phyloP scores from a whole-genome alignment of 2,888 invertebrate genomes.

The Caenorhabditis sp. region DNA sequence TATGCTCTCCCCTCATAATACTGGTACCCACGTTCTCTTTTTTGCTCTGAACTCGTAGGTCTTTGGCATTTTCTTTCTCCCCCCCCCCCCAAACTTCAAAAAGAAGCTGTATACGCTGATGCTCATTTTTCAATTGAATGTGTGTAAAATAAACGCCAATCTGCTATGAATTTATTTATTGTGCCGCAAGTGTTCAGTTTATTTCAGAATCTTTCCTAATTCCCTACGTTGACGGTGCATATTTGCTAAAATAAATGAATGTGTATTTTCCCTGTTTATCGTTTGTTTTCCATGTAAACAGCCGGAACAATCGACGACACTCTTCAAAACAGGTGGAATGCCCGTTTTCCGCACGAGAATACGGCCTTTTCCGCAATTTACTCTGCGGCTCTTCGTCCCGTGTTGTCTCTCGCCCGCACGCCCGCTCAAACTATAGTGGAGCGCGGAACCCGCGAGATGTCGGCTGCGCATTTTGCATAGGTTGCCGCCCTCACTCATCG shows the following conservation, averaged over 20 bases:
- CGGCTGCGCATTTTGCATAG: constrained; percentile 25
- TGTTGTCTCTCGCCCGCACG: constrained; percentile 5
- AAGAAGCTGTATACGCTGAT: constrained; percentile 7
- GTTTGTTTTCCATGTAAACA: no score
- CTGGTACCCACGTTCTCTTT: not conserved
- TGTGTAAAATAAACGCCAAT: constrained; percentile 12
- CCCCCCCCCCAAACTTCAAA: not conserved
- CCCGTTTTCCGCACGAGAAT: not conserved
- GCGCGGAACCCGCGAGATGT: constrained; percentile 43
- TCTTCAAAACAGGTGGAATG: not conserved
- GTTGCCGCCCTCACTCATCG: not conserved
- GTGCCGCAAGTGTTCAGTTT: not conserved
- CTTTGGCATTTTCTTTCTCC: not conserved
- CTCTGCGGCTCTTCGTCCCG: constrained; percentile 32
- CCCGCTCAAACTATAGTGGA: constrained; percentile 14
- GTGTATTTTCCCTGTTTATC: no score
- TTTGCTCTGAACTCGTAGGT: constrained; percentile 1
- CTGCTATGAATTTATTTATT: not conserved
- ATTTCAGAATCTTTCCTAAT: not conserved
- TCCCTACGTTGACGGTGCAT: not conserved
- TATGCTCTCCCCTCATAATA: not conserved
- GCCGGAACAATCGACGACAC: no score
- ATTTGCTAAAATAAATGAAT: constrained; percentile 4
- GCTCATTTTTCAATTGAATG: constrained; percentile 4
- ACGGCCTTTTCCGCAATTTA: not conserved